Percentiles rank a stretch among this genome's conserved stretches.
Evolutionary conservation across 2,888 invertebrate species (phyloP).

Genomic region (Philonicus albiceps): DNA sequence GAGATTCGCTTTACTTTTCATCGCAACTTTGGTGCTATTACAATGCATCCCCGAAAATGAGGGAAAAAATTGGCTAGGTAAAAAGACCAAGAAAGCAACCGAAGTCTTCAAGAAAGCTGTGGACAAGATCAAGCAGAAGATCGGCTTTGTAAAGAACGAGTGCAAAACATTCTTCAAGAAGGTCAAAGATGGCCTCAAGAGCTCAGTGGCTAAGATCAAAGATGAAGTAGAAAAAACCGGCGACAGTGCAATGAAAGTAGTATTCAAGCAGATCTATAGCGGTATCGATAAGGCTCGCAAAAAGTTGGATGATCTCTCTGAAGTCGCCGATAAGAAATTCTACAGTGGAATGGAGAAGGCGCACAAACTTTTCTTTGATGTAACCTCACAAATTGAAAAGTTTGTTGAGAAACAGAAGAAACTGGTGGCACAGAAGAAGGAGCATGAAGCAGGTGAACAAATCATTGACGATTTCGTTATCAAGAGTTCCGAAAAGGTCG

Average conservation of each 20-base stretch:
- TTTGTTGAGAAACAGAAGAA: not conserved
- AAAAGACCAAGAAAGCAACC: not conserved
- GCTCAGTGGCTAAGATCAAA: not conserved
- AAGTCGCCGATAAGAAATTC: conserved; percentile 23
- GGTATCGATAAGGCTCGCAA: not conserved
- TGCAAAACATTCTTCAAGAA: conserved; percentile 23
- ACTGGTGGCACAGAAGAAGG: not conserved
- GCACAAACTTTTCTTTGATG: not conserved
- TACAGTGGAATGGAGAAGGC: conserved; percentile 18
- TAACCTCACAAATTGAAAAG: not conserved
- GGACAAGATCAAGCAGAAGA: not conserved
- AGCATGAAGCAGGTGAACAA: not conserved
- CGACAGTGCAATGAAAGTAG: not conserved
- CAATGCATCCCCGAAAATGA: conserved; percentile 26
- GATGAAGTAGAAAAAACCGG: not conserved
- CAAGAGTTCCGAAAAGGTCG: not conserved
- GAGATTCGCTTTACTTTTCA: not conserved
- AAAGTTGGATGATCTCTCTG: conserved; percentile 12
- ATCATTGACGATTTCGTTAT: conserved; percentile 1
- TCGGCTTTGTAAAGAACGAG: conserved; percentile 4
- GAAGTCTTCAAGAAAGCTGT: not conserved
- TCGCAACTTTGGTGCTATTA: not conserved
- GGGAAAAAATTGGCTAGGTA: not conserved
- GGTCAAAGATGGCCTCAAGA: not conserved
- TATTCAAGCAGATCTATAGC: conserved; percentile 9